Evolutionary conservation across 2,113 vertebrate genomes (phyloP).

Genomic region (Panurus biarmicus): DNA sequence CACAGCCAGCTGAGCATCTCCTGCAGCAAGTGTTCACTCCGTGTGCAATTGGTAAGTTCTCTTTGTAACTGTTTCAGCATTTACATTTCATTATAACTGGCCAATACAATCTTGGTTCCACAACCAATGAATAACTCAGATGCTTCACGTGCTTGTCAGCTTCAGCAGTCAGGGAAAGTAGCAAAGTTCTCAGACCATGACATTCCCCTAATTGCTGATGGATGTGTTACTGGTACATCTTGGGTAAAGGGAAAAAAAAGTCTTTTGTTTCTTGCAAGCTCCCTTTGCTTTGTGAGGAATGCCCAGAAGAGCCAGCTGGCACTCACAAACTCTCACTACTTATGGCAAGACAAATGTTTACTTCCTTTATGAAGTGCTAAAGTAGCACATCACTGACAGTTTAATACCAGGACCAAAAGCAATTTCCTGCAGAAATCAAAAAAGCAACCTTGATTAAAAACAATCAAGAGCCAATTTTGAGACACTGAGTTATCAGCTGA

Average conservation of each 20-base stretch:
- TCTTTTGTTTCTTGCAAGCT: not conserved
- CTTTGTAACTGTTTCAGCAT: not conserved
- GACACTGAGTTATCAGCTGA: not conserved
- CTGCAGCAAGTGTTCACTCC: not conserved
- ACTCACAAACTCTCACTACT: not conserved
- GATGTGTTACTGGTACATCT: not conserved
- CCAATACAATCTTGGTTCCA: not conserved
- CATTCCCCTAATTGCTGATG: not conserved
- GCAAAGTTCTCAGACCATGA: not conserved
- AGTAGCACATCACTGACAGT: slow-evolving; percentile 29
- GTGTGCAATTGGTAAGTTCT: not conserved
- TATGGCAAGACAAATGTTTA: slow-evolving; percentile 51
- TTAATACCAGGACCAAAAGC: slow-evolving; percentile 11
- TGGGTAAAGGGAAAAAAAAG: not conserved
- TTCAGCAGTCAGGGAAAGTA: not conserved
- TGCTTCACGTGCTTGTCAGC: not conserved
- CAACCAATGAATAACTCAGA: not conserved
- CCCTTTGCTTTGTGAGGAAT: not conserved
- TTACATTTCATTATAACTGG: not conserved
- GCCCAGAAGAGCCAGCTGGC: slow-evolving; percentile 28
- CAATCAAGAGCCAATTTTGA: not conserved
- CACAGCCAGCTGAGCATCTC: not conserved
- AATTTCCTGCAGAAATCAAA: slow-evolving; percentile 33
- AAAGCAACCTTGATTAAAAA: slow-evolving; percentile 12
- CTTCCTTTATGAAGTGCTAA: slow-evolving; percentile 49